Percentiles rank a stretch among this genome's conserved stretches.
Evolutionary conservation across 1,140 invertebrate species (phyloP).

Genomic region (Araneus ventricosus): DNA sequence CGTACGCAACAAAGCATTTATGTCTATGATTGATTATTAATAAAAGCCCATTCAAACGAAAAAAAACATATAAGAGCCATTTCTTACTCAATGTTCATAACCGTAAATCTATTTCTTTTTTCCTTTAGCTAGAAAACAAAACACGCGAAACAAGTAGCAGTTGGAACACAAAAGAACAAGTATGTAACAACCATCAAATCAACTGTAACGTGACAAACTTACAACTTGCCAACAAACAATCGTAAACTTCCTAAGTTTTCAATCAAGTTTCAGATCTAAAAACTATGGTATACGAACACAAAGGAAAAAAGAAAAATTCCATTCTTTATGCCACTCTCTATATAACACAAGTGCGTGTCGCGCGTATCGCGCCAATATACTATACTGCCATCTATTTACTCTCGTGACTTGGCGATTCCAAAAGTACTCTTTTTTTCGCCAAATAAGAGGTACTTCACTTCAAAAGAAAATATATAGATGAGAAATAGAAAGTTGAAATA

Average conservation of each 20-base stretch:
- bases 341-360: slow-evolving; percentile 66
- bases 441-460: slow-evolving; percentile 55
- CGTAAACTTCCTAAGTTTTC: slow-evolving; percentile 73
- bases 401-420: slow-evolving; percentile 69
- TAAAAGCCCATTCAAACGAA: neutral
- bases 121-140: neutral
- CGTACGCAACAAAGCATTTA: too few relatives aligned
- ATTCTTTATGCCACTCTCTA: neutral
- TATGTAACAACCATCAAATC: slow-evolving; percentile 66
- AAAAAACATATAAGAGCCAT: neutral
- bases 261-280: slow-evolving; percentile 69
- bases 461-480: slow-evolving; percentile 71
- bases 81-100: slow-evolving; percentile 6
- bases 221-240: slow-evolving; percentile 70
- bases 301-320: slow-evolving; percentile 33
- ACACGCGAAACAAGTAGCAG: slow-evolving; percentile 43
- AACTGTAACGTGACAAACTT: slow-evolving; percentile 72
- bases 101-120: neutral
- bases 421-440: slow-evolving; percentile 62
- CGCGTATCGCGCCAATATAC: neutral
- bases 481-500: slow-evolving; percentile 75
- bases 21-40: neutral
- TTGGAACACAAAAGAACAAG: slow-evolving; percentile 36
- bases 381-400: slow-evolving; percentile 61
- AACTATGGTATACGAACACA: slow-evolving; percentile 47